Conservation (phyloP, 2,113 vertebrate genomes). For the Peromyscus polionotus region DNA sequence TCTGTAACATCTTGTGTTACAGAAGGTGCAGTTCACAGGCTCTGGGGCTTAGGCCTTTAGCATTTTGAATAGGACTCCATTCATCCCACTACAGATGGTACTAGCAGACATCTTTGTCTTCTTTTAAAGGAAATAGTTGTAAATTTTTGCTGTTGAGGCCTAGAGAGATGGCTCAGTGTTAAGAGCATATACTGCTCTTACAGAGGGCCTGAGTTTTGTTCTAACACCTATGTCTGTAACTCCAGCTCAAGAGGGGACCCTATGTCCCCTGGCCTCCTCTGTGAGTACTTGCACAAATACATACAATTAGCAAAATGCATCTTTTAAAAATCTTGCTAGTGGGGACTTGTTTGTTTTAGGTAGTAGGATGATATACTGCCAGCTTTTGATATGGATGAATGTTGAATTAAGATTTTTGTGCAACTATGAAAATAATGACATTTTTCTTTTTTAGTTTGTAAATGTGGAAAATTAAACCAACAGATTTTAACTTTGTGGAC, state of each 20-base stretch:
- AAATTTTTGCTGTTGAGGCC: background rate
- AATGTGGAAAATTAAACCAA: background rate
- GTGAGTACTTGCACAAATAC: background rate
- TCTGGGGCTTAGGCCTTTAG: background rate
- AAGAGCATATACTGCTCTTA: background rate
- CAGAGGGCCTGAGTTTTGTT: background rate
- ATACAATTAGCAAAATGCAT: background rate
- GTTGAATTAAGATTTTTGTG: background rate
- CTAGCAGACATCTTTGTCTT: background rate
- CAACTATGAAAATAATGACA: background rate
- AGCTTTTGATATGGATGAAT: background rate
- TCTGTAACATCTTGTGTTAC: background rate
- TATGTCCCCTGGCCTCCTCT: background rate
- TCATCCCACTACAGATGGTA: background rate
- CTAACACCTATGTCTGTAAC: background rate
- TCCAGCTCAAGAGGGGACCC: background rate
- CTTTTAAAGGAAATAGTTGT: background rate
- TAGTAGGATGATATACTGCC: background rate
- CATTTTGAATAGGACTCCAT: background rate
- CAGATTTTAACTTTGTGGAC: background rate
- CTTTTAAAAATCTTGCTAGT: background rate
- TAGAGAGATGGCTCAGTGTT: background rate
- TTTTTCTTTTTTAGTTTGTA: constrained; percentile 23
- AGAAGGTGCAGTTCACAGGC: background rate
- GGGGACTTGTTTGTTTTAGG: background rate